Base-by-base conservation (phyloP, 2,113 vertebrate species). In the Calidris pugnax region DNA sequence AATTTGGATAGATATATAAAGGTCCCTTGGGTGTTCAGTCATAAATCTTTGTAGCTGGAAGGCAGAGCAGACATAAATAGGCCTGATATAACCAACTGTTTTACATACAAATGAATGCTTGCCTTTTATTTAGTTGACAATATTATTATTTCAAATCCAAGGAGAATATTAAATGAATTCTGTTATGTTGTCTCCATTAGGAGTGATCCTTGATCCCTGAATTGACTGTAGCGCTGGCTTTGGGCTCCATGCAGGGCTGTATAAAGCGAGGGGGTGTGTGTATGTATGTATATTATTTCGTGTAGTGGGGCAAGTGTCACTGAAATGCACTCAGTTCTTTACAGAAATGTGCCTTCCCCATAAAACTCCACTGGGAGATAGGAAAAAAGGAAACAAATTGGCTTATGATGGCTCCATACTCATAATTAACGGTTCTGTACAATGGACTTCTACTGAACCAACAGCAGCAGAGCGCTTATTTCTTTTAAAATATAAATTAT, bases 31-130 rank as follows among this genome's bases (percentile, higher is more conserved):
- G 96, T 95, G 84, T 88, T 93, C 92, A 97, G 88, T 97, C 94
- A 96, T 96, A 94, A 97, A 94, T 96, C 97, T 96, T 93, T 87
- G 87, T 96, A 95, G 96, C 97, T 97, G 91, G 96, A 89, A 97
- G 93, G 96, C 95, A 98, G 83, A 96, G 73, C 92, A 92, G 94
- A 80, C 88, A 85, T 90, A 96, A 97, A 97, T 95, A 96, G 93
- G 84, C 84, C 91, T 97, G 92, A 95, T 97, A 94, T 26, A 97
- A 94, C 90, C 73, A 92, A 81, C 97, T 97, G 81, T 81, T 98
- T 97, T 97, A 97, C 97, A 98, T 98, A 97, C 94, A 98, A 97
- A 98, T 97, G 96, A 97, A 62, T 74, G 83, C 84, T 95, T 93
- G 92, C 68, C 88, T 97, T 96, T 97, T 95, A 97, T 97, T 97